phyloP scores from a whole-genome alignment of 2,888 invertebrate species.

The Agrochola macilenta region DNA sequence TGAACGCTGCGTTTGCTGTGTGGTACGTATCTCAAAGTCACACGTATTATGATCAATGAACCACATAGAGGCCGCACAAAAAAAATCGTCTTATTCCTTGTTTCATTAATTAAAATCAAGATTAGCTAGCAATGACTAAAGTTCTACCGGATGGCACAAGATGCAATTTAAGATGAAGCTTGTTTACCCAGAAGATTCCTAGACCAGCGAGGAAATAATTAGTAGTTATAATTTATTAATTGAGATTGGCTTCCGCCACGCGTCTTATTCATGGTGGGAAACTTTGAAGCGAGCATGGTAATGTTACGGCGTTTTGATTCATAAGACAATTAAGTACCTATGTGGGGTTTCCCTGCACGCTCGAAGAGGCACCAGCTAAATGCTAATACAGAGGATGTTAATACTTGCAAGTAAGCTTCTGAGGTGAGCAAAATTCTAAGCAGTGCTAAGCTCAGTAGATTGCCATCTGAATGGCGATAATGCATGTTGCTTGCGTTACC shows the following conservation, averaged over 20 bases:
- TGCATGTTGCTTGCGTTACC: conserved; percentile 52
- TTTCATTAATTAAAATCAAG: conserved; percentile 41
- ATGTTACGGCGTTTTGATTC: conserved; percentile 51
- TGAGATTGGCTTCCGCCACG: conserved; percentile 55
- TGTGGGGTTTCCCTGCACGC: conserved; percentile 61
- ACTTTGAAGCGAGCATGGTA: conserved; percentile 36
- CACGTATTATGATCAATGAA: conserved; percentile 9
- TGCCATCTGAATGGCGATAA: conserved; percentile 53
- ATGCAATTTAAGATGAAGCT: conserved; percentile 47
- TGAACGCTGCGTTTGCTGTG: background rate
- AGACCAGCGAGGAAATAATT: conserved; percentile 56
- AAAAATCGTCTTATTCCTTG: conserved; percentile 11
- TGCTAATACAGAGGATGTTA: conserved; percentile 47
- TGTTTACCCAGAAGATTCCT: conserved; percentile 45
- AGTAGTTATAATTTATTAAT: conserved; percentile 54
- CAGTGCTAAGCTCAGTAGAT: conserved; percentile 51
- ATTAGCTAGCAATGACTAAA: conserved; percentile 40
- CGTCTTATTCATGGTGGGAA: conserved; percentile 43
- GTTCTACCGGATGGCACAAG: conserved; percentile 47
- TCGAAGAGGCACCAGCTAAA: conserved; percentile 40
- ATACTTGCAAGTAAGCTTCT: conserved; percentile 48
- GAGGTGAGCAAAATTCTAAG: conserved; percentile 58
- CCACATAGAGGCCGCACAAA: background rate
- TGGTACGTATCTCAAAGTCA: background rate
- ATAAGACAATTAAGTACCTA: conserved; percentile 35